Percentiles rank a stretch among this genome's conserved stretches.
Evolutionary conservation across 2,888 invertebrate species (phyloP).

Genomic region (Brenthis hecate): DNA sequence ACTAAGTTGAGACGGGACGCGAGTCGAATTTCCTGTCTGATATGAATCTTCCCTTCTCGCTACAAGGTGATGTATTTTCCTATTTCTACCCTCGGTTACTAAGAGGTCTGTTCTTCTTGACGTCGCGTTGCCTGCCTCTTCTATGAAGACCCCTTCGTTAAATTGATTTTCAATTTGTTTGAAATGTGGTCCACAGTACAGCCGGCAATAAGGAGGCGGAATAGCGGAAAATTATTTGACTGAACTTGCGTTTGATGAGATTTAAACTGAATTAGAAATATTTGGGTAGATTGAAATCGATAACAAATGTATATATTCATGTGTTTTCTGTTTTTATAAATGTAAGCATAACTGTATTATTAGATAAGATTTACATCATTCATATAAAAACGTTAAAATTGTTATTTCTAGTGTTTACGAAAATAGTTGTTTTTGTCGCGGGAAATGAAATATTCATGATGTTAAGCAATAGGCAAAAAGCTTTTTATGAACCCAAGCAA

Average conservation of each 20-base stretch:
- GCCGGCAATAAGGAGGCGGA: constrained; percentile 70
- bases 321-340: background rate
- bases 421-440: constrained; percentile 34
- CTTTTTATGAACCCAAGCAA: constrained; percentile 27
- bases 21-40: constrained; percentile 79
- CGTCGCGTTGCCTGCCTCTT: constrained; percentile 57
- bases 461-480: constrained; percentile 31
- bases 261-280: constrained; percentile 59
- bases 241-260: constrained; percentile 66
- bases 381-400: constrained; percentile 3
- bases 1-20: constrained; percentile 66
- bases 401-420: constrained; percentile 18
- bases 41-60: constrained; percentile 81
- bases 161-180: constrained; percentile 82
- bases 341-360: background rate
- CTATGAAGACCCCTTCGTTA: constrained; percentile 66
- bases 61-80: constrained; percentile 82
- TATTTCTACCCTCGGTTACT: constrained; percentile 70
- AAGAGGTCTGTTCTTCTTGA: constrained; percentile 54
- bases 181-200: constrained; percentile 77
- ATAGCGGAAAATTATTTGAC: constrained; percentile 76
- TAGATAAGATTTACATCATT: background rate
- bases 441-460: constrained; percentile 36
- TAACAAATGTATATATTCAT: constrained; percentile 19
- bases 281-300: constrained; percentile 28